Conservation (phyloP, 2,113 vertebrate species). For the Malurus cyaneus region DNA sequence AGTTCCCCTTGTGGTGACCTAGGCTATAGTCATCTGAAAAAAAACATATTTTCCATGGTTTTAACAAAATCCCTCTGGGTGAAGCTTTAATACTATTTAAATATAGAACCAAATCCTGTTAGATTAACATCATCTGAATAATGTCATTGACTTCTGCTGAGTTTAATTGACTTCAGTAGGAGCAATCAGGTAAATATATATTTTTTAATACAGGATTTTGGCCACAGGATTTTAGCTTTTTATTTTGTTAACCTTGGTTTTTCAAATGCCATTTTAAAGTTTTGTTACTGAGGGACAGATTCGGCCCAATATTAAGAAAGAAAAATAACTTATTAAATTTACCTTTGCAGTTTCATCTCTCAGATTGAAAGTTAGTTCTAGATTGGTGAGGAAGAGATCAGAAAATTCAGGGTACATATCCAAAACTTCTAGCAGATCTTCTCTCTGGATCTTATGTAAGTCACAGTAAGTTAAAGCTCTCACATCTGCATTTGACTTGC, state of each 20-base stretch:
- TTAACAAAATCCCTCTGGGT: background rate
- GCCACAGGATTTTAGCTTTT: background rate
- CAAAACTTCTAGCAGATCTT: constrained; percentile 93
- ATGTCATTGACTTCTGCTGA: constrained; percentile 8
- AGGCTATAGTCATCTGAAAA: background rate
- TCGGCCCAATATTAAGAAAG: background rate
- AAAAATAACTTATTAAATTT: background rate
- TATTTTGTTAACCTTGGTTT: background rate
- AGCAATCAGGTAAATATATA: background rate
- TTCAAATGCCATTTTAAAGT: background rate
- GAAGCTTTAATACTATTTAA: constrained; percentile 30
- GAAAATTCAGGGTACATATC: constrained; percentile 99
- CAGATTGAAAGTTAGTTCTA: constrained; percentile 96
- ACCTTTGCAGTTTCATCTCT: constrained; percentile 91
- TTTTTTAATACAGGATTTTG: background rate
- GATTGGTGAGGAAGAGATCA: constrained; percentile 92
- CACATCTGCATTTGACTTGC: constrained; percentile 95
- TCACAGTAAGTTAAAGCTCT: constrained; percentile 97
- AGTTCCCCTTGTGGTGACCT: constrained; percentile 22
- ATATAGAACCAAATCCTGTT: constrained; percentile 46
- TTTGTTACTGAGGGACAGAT: background rate
- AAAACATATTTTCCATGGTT: background rate
- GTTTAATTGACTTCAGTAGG: background rate
- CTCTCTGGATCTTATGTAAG: constrained; percentile 94
- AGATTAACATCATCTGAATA: constrained; percentile 10